A percentile compares a stretch with the other conserved stretches of the same genome.
Conservation (phyloP, 1,140 invertebrate species). For the Neotoxoptera formosana region DNA sequence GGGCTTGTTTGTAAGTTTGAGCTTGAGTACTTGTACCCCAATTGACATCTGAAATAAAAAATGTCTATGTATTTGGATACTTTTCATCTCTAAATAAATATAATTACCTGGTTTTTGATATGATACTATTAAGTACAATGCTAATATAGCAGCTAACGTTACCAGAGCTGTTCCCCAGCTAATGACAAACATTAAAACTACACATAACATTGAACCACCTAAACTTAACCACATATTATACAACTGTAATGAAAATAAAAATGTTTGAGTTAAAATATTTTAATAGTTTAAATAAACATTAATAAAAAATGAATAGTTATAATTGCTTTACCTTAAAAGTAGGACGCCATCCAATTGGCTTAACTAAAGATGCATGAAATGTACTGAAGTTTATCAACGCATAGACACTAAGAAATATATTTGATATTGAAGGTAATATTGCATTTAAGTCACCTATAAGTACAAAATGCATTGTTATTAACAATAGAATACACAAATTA, state of each 20-base stretch:
- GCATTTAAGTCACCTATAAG: constrained; percentile 82
- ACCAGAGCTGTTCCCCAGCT: constrained; percentile 90
- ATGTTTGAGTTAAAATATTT: not conserved
- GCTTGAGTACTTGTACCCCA: constrained; percentile 98
- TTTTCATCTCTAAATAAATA: constrained; percentile 14
- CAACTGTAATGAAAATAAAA: constrained; percentile 70
- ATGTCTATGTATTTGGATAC: constrained; percentile 56
- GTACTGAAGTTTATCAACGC: constrained; percentile 97
- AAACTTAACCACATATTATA: constrained; percentile 96
- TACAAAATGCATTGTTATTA: constrained; percentile 53
- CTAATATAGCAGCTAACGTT: constrained; percentile 87
- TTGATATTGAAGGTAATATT: constrained; percentile 94
- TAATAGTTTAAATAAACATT: not conserved
- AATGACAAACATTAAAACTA: constrained; percentile 94
- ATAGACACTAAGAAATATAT: constrained; percentile 95
- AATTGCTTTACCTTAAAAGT: constrained; percentile 77
- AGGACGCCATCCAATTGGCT: constrained; percentile 86
- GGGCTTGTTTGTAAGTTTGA: constrained; percentile 91
- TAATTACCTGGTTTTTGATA: constrained; percentile 86
- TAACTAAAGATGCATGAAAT: constrained; percentile 86
- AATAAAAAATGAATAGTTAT: constrained; percentile 59
- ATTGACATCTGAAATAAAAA: constrained; percentile 80
- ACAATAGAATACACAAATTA: not conserved
- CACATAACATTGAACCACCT: constrained; percentile 84
- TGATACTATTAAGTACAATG: constrained; percentile 88